Evolutionary conservation across 2,888 invertebrate genomes (phyloP).

Genomic region (Pyrgus malvae): DNA sequence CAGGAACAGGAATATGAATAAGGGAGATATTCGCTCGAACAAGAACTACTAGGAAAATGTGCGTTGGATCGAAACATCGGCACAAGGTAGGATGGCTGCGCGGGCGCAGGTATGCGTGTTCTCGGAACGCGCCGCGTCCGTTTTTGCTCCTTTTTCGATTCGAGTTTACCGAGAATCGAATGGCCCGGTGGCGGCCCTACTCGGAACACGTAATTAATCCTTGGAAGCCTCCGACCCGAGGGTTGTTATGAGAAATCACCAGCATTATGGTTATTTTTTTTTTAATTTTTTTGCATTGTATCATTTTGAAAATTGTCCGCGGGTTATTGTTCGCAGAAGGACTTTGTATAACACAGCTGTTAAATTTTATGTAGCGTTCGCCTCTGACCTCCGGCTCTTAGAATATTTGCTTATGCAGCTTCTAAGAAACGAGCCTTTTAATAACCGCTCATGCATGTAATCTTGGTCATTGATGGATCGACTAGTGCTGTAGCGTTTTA

Average conservation of each 20-base stretch:
- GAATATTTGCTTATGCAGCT: conserved; percentile 44
- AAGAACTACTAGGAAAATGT: conserved; percentile 57
- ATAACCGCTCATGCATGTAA: conserved; percentile 20
- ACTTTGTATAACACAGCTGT: conserved; percentile 39
- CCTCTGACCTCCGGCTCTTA: conserved; percentile 54
- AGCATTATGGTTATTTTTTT: conserved; percentile 65
- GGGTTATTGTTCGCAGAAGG: conserved; percentile 68
- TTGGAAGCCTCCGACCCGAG: conserved; percentile 77
- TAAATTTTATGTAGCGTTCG: conserved; percentile 53
- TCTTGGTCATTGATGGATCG: conserved; percentile 23
- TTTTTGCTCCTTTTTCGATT: conserved; percentile 82
- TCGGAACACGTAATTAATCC: conserved; percentile 81
- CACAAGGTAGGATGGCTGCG: conserved; percentile 67
- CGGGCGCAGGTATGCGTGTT: conserved; percentile 77
- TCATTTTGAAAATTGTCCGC: conserved; percentile 63
- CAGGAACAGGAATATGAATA: conserved; percentile 33
- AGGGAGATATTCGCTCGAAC: conserved; percentile 33
- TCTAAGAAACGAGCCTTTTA: conserved; percentile 40
- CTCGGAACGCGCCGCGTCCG: conserved; percentile 69
- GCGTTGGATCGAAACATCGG: conserved; percentile 59
- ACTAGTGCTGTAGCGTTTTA: conserved; percentile 5
- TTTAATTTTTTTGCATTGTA: conserved; percentile 68
- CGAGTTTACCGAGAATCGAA: conserved; percentile 77
- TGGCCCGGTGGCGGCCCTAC: conserved; percentile 79
- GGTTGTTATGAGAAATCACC: conserved; percentile 78